Conservation (phyloP, 2,797 vertebrate species). For the Silurus aristotelis region DNA sequence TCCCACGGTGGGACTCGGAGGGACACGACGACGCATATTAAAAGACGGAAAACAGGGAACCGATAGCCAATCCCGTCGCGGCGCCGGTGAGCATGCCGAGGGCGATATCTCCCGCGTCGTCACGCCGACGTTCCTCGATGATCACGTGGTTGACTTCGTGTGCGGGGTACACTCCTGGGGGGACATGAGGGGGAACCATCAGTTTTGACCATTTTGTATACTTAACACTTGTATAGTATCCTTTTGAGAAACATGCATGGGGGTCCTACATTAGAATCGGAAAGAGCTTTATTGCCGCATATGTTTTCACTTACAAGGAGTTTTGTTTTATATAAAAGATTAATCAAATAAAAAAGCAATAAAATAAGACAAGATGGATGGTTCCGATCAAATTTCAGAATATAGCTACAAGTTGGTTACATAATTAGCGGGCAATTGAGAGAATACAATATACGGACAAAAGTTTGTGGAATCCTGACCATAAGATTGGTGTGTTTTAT, state of each 20-base stretch:
- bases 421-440: too few relatives aligned
- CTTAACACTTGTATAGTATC: background rate
- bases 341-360: too few relatives aligned
- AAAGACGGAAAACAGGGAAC: constrained; percentile 94
- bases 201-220: background rate
- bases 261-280: too few relatives aligned
- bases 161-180: constrained; percentile 79
- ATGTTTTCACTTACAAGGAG: too few relatives aligned
- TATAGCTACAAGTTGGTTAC: background rate
- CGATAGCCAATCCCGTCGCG: constrained; percentile 90
- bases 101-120: constrained; percentile 83
- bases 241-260: background rate
- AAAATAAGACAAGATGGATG: background rate
- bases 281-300: too few relatives aligned
- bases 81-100: constrained; percentile 93
- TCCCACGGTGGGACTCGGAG: background rate
- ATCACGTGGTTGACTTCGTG: constrained; percentile 83
- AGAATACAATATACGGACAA: too few relatives aligned
- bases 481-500: too few relatives aligned
- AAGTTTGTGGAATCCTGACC: too few relatives aligned
- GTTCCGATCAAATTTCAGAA: background rate
- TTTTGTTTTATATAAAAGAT: too few relatives aligned
- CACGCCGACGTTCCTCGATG: constrained; percentile 84
- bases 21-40: constrained; percentile 62
- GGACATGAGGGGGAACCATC: background rate